Base-by-base conservation (phyloP, 1,140 invertebrate species). In the Andrena cerasifolii region DNA sequence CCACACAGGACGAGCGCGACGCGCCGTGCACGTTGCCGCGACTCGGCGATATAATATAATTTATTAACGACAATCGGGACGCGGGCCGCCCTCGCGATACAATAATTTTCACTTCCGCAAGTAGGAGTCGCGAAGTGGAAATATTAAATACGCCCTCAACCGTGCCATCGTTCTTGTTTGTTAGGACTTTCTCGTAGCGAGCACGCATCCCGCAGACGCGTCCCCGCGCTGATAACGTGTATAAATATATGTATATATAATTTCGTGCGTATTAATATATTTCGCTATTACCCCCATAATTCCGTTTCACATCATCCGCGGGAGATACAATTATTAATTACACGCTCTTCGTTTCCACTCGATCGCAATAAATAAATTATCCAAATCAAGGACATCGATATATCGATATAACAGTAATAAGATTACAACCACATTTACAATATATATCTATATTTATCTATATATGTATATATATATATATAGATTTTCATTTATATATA, bases 321-420 rank as follows among this genome's bases (percentile, higher is more conserved):
- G 61, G 62, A 40, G 36, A 65, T 79, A 79, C 75, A 56, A 68
- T 85, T n/a, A n/a, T n/a, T 40, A 88, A 88, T 89, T 88, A 85
- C 88, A 89, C 87, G 85, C 58, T 86, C 80, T 85, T 82, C 82
- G 78, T 72, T 82, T 75, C 67, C 80, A 79, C 79, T 86, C 74
- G 71, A 51, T 85, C 71, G 86, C 86, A 91, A 91, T 91, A 91
- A 91, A 91, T 91, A 90, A 91, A 88, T 91, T 89, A 90, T 87
- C 85, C 86, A 87, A 85, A 89, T 89, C 74, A 86, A 89, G 68
- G 79, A 87, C 82, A 85, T 86, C 81, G 78, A 85, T 83, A 86
- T 86, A 75, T 75, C 73, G 73, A 74, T 68, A 86, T 88, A 87
- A 86, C 77, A 83, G 78, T 87, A 88, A 87, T 84, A 85, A 87